Conservation (phyloP, 1,140 invertebrate genomes). For the Drosophila sucinea region DNA sequence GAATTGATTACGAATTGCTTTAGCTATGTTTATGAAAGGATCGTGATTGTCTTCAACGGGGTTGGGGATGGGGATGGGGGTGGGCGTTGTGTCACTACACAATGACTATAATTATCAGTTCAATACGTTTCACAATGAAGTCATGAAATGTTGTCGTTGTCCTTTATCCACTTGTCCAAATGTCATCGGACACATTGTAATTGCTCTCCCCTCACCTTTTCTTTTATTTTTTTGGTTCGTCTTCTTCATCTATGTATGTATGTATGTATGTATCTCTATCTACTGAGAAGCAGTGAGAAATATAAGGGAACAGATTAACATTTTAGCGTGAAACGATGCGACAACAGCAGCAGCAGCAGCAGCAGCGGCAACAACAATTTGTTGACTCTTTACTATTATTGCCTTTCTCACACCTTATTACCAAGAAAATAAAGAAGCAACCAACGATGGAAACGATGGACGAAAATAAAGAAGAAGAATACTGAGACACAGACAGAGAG, state of each 20-base stretch:
- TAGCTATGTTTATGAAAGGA: neutral
- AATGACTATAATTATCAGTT: neutral
- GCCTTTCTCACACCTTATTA: slow-evolving; percentile 83
- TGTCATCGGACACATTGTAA: slow-evolving; percentile 45
- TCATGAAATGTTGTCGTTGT: slow-evolving; percentile 27
- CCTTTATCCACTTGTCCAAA: slow-evolving; percentile 20
- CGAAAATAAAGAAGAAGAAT: slow-evolving; percentile 47
- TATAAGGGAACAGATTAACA: slow-evolving; percentile 73
- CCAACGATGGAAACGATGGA: slow-evolving; percentile 63
- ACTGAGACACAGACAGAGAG: slow-evolving; percentile 21
- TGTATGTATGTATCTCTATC: neutral
- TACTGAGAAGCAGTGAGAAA: slow-evolving; percentile 24
- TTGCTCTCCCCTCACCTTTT: slow-evolving; percentile 30
- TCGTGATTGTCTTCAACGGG: neutral
- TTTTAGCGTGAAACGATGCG: slow-evolving; percentile 70
- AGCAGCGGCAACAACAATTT: slow-evolving; percentile 72
- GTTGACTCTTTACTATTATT: slow-evolving; percentile 82
- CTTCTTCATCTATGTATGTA: neutral
- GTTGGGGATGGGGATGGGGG: neutral
- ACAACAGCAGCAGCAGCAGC: slow-evolving; percentile 26
- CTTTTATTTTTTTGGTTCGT: too few relatives aligned
- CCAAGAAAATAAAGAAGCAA: slow-evolving; percentile 78
- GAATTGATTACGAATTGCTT: too few relatives aligned
- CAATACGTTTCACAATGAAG: slow-evolving; percentile 27
- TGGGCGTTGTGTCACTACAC: neutral